Base-by-base conservation (phyloP, 1,140 invertebrate species). In the Bombus waltoni region DNA sequence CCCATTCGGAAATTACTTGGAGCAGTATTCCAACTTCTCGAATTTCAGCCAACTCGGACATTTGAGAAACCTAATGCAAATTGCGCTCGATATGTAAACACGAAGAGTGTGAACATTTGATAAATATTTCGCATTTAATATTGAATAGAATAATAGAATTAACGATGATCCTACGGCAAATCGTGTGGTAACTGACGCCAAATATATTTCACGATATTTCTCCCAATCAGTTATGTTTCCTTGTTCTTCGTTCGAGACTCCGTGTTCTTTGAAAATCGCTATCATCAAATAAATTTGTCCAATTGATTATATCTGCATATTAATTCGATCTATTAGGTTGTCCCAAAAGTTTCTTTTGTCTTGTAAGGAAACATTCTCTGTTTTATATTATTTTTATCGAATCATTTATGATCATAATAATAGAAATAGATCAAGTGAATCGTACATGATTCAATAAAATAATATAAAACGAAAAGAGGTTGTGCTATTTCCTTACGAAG, bases 201-300 rank as follows among this genome's bases (percentile, higher is more conserved):
- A 93, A 89, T 95, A 93, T 18, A 92, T 92, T 88, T 96, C 93
- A 47, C 93, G 93, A 90, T 96, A 96, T 74, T 94, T 93, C 66
- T 94, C 91, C 95, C 95, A 96, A 72, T 94, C 93, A 3, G 93
- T 93, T 57, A 96, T 84, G 88, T 95, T 95, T 71, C 95, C 96
- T 80, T 85, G 93, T 89, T 94, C 93, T 2, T 90, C 59, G 40
- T 85, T 86, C 0, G 82, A 82, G 40, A 87, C 78, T 9, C 76
- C 68, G 81, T 93, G 81, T 38, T 91, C 88, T 81, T 94, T 92
- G 71, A 94, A 92, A 84, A 94, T 91, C 57, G 89, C 94, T 94
- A 75, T 59, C 88, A 83, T 62, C 85, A 73, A 83, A 76, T 25
- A 72, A 11, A 1, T 38, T 75, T 10, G 44, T 35, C 44, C 5